Base-by-base conservation (phyloP, 2,797 vertebrate species). In the Myripristis murdjan region DNA sequence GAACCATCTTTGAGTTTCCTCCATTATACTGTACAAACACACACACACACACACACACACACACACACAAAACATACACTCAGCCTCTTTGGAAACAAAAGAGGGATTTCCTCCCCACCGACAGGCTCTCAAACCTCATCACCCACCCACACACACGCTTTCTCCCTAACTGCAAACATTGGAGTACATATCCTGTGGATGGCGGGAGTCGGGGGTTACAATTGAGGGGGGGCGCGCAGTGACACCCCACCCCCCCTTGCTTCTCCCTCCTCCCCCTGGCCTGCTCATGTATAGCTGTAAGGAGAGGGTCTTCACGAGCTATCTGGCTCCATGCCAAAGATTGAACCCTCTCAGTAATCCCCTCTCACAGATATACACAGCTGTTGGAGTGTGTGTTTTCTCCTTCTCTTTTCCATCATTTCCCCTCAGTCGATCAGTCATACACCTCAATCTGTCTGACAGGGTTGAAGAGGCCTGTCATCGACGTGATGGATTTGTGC, bases 31-130 rank as follows among this genome's bases (percentile, higher is more conserved):
- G 64, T 20, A 58, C 49, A 1, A 14, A 57, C 79, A 78, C 70
- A 20, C 20, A 66, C 71, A 61, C 64, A 71, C 84, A 66, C 41
- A 49, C 18, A 58, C 55, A 58, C 33, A 33, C 54, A 61, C 58
- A 48, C 58, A 18, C 44, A 47, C 58, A 48, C 64, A 56, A 28
- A 65, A 59, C 49, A 1, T 15, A 57, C 79, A 78, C 70, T 79
- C 16, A 43, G 53, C 77, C 87, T 89, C 85, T 80, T 83, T 54
- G 66, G 85, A 78, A 86, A 91, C 89, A 91, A 91, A 92, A 71
- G 84, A 90, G 87, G 90, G 88, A 87, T 91, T 91, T 90, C 82
- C 88, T 91, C 70, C 68, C 8, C 51, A 56, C 63, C 22, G 41
- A 63, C 73, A 15, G 59, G 35, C 54, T 44, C 73, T 73, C 59